Evolutionary conservation across 2,113 vertebrate species (phyloP).

Genomic region (Notothenia coriiceps): DNA sequence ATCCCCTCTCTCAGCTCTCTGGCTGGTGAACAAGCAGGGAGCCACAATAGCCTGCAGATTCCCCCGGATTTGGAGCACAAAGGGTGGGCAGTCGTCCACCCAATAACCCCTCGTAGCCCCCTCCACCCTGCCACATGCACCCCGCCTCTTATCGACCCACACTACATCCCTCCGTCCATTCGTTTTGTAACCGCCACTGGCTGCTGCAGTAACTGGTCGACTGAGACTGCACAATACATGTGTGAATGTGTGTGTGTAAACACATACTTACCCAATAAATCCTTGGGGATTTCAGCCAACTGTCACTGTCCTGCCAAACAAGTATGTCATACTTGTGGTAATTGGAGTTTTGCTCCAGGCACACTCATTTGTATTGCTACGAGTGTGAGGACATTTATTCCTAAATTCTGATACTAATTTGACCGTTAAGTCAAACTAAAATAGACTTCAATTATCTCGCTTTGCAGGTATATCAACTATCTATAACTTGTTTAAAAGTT

Average conservation of each 20-base stretch:
- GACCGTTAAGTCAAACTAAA: neutral
- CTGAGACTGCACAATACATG: constrained; percentile 27
- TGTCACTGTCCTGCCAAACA: constrained; percentile 56
- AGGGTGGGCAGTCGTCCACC: constrained; percentile 76
- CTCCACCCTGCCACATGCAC: constrained; percentile 24
- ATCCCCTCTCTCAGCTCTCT: constrained; percentile 80
- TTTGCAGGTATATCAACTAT: neutral
- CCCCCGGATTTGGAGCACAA: constrained; percentile 80
- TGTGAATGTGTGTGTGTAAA: constrained; percentile 15
- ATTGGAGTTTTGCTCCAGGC: constrained; percentile 58
- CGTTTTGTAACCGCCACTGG: constrained; percentile 19
- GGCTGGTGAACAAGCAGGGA: constrained; percentile 72
- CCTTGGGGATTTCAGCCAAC: constrained; percentile 37
- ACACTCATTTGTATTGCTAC: constrained; percentile 10
- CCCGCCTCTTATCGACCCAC: constrained; percentile 12
- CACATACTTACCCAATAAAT: constrained; percentile 42
- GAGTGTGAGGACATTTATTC: constrained; percentile 24
- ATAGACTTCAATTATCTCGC: neutral
- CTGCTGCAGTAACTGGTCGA: constrained; percentile 1
- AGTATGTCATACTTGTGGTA: constrained; percentile 39
- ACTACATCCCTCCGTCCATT: constrained; percentile 26
- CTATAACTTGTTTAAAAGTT: constrained; percentile 30
- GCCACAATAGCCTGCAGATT: constrained; percentile 78
- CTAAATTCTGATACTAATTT: neutral
- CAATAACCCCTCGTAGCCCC: constrained; percentile 63